phyloP scores from a whole-genome alignment of 2,797 vertebrate species.

The Protonibea diacanthus region DNA sequence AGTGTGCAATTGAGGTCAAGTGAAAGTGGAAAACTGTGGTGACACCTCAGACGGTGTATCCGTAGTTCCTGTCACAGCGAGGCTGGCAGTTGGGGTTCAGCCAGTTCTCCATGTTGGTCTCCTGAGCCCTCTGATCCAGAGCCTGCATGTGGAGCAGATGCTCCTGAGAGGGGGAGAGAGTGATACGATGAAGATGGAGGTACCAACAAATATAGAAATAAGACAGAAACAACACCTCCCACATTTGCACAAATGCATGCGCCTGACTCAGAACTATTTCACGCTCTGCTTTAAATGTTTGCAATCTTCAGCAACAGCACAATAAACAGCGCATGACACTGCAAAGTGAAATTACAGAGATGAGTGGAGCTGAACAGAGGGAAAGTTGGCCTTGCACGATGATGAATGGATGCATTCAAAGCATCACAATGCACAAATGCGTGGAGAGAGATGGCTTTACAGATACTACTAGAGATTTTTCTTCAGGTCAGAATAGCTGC shows the following conservation, averaged over 20 bases:
- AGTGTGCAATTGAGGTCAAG: background rate
- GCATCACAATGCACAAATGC: background rate
- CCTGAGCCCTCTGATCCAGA: conserved; percentile 91
- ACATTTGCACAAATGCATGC: conserved; percentile 10
- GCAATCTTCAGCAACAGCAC: background rate
- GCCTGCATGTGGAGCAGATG: conserved; percentile 90
- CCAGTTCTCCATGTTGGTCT: conserved; percentile 93
- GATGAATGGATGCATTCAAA: conserved; percentile 18
- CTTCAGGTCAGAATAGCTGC: background rate
- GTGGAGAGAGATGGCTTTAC: background rate
- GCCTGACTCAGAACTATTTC: conserved; percentile 5
- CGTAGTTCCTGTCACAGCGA: conserved; percentile 91
- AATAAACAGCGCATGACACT: background rate
- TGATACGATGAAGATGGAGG: background rate
- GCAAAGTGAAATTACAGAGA: conserved; percentile 23
- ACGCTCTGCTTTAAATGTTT: background rate
- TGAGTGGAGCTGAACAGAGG: conserved; percentile 7
- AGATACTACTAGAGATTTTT: background rate
- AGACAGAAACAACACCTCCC: background rate
- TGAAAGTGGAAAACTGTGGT: background rate
- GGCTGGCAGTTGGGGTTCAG: conserved; percentile 93
- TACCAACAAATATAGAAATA: background rate
- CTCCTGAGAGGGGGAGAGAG: conserved; percentile 81
- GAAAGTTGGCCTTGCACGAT: background rate
- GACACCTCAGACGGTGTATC: conserved; percentile 86